These are phyloP conservation scores for Equus przewalskii DNA, from an alignment of 2,113 vertebrate genomes.

Conservation along the genomic window DNA sequence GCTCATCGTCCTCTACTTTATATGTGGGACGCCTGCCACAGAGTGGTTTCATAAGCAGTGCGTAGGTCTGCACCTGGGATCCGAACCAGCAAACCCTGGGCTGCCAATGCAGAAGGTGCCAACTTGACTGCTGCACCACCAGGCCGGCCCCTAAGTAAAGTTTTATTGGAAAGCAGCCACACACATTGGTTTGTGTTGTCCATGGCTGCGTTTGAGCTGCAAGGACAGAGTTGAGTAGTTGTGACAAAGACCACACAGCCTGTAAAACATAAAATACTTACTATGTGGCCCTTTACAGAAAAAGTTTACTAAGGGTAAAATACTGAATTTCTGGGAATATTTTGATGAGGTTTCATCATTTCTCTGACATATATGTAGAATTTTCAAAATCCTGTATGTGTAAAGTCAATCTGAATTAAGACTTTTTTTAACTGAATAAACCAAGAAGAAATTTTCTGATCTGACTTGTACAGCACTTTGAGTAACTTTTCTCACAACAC, in stretches of 20 bases:
- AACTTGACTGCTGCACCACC: too few species aligned
- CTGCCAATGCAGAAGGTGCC: too few species aligned
- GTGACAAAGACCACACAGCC: not conserved
- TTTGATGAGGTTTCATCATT: not conserved
- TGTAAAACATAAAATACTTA: not conserved
- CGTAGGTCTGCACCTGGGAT: too few species aligned
- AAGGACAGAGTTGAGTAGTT: not conserved
- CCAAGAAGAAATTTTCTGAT: not conserved
- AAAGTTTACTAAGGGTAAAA: not conserved
- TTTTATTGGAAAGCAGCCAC: not conserved
- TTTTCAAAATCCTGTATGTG: not conserved
- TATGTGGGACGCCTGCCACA: too few species aligned
- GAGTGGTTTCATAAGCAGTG: too few species aligned
- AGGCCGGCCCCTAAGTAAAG: not conserved
- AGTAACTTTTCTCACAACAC: not conserved
- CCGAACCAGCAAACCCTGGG: too few species aligned
- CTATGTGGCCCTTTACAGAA: not conserved
- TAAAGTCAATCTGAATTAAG: not conserved
- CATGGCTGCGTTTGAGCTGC: not conserved
- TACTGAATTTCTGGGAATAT: not conserved
- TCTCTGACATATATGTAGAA: not conserved
- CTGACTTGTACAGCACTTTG: not conserved
- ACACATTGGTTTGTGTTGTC: not conserved
- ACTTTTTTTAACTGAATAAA: not conserved
- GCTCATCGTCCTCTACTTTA: too few species aligned